Conservation (phyloP, 2,888 invertebrate genomes). For the Ennomos erosarius region DNA sequence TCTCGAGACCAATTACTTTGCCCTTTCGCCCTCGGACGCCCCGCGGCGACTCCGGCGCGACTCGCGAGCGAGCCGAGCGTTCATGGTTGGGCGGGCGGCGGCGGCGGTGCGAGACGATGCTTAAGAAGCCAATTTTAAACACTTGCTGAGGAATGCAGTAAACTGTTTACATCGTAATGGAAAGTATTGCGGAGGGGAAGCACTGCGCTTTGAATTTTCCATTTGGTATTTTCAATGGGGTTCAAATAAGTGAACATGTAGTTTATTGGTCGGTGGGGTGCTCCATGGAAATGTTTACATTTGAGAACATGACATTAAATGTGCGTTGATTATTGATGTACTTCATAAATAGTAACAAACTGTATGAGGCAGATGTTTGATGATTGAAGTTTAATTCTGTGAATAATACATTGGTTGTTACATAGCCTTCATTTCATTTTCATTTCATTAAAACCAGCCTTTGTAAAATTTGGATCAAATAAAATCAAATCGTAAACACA, state of each 20-base stretch:
- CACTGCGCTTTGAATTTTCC: constrained; percentile 52
- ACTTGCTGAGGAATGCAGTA: constrained; percentile 66
- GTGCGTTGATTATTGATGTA: too few relatives aligned
- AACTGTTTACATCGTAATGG: constrained; percentile 78
- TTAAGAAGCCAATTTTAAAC: constrained; percentile 69
- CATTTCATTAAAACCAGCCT: too few relatives aligned
- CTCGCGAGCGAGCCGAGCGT: constrained; percentile 9
- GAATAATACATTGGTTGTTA: too few relatives aligned
- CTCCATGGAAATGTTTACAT: constrained; percentile 31
- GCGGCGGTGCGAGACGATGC: constrained; percentile 40
- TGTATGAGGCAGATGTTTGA: too few relatives aligned
- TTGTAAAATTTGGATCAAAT: too few relatives aligned
- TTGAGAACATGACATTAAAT: constrained; percentile 5
- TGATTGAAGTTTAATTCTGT: too few relatives aligned
- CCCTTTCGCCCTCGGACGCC: constrained; percentile 57
- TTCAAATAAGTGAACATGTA: constrained; percentile 56
- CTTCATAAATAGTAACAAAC: too few relatives aligned
- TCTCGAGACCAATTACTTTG: constrained; percentile 48
- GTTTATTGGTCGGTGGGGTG: constrained; percentile 42
- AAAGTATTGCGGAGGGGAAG: constrained; percentile 50
- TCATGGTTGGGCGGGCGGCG: constrained; percentile 36
- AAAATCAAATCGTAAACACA: too few relatives aligned
- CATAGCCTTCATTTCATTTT: too few relatives aligned
- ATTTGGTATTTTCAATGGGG: constrained; percentile 62
- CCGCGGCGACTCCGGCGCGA: constrained; percentile 38